Percentiles rank a stretch among this genome's conserved stretches.
Evolutionary conservation across 2,888 invertebrate species (phyloP).

Genomic region (Gastracanthus pulcherrimus): DNA sequence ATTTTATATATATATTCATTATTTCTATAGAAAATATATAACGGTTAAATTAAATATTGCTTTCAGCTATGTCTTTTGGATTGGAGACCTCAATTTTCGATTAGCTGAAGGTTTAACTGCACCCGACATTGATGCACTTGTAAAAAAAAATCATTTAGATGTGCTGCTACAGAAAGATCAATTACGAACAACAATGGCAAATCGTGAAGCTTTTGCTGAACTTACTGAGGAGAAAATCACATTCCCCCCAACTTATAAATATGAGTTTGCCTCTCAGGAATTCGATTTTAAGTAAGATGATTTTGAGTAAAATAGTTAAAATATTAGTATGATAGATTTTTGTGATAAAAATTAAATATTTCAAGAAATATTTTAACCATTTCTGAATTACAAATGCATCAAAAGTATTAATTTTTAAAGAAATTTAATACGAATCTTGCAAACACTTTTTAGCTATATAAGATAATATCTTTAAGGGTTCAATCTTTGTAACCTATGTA

Average conservation of each 20-base stretch:
- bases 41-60: background rate
- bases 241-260: constrained; percentile 94
- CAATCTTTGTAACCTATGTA: no score
- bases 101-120: constrained; percentile 82
- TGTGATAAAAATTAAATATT: background rate
- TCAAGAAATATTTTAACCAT: no score
- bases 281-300: constrained; percentile 87
- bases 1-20: background rate
- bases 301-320: constrained; percentile 10
- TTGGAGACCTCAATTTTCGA: constrained; percentile 94
- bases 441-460: no score
- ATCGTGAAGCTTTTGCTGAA: constrained; percentile 90
- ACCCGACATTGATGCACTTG: constrained; percentile 83
- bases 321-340: background rate
- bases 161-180: constrained; percentile 88
- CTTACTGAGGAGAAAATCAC: constrained; percentile 85
- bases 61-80: constrained; percentile 91
- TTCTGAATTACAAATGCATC: no score
- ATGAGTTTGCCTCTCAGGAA: constrained; percentile 85
- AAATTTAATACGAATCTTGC: no score
- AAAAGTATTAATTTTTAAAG: no score
- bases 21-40: background rate
- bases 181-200: constrained; percentile 84
- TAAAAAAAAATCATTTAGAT: constrained; percentile 83
- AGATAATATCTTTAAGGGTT: no score